These are phyloP conservation scores for Scalopus aquaticus DNA, from an alignment of 2,113 vertebrate genomes.

Conservation along the genomic window DNA sequence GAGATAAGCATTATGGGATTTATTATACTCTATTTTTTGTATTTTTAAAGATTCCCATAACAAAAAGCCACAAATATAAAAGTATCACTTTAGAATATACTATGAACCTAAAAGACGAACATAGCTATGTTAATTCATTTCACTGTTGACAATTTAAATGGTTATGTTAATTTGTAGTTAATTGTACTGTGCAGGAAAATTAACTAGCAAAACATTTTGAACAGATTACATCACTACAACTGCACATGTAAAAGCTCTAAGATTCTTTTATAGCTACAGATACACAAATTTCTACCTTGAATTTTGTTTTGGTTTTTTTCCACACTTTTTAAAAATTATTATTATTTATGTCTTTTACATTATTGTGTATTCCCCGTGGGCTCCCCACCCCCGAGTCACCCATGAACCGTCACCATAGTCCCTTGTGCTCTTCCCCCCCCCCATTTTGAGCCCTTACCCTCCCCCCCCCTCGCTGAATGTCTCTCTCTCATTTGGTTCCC, in stretches of 20 bases:
- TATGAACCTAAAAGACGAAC: neutral
- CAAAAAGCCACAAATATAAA: constrained; percentile 4
- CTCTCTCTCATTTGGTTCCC: no score
- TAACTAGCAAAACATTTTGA: neutral
- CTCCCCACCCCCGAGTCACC: no score
- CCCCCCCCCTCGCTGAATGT: no score
- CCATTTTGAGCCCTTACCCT: no score
- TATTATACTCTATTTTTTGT: neutral
- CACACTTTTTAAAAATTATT: no score
- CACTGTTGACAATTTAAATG: neutral
- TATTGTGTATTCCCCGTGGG: no score
- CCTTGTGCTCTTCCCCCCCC: no score
- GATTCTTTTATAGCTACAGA: neutral
- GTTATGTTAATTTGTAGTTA: neutral
- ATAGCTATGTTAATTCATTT: constrained; percentile 5
- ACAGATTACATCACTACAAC: neutral
- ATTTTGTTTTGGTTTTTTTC: no score
- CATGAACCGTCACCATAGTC: no score
- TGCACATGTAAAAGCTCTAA: neutral
- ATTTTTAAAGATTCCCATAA: neutral
- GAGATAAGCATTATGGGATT: neutral
- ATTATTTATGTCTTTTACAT: no score
- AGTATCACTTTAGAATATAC: constrained; percentile 5
- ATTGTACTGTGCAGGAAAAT: neutral
- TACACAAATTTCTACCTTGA: constrained; percentile 83